Percentiles rank a stretch among this genome's conserved stretches.
Evolutionary conservation across 2,888 invertebrate species (phyloP).

Genomic region (Galeopsomyia nigrocyanea): DNA sequence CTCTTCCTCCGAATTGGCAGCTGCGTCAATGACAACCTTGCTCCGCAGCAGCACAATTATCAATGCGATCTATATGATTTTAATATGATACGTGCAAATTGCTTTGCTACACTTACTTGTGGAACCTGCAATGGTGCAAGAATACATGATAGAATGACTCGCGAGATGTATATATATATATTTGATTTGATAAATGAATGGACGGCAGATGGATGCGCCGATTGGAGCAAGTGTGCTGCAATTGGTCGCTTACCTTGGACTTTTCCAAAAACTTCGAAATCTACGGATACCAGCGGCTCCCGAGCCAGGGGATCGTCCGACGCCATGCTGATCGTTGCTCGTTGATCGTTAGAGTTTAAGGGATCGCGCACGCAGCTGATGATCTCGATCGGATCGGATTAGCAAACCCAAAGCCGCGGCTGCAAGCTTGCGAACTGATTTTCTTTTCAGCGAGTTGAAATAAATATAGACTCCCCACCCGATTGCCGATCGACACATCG

Average conservation of each 20-base stretch:
- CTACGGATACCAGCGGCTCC: conserved; percentile 81
- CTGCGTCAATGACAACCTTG: too few relatives aligned
- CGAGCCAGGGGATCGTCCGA: conserved; percentile 61
- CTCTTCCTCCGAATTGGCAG: too few relatives aligned
- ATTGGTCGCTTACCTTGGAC: conserved; percentile 81
- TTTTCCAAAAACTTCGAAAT: conserved; percentile 91
- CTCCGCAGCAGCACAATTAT: too few relatives aligned
- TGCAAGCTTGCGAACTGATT: conserved; percentile 61
- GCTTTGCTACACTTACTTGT: too few relatives aligned
- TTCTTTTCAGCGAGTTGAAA: conserved; percentile 56
- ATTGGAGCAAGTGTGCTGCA: too few relatives aligned
- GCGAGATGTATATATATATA: too few relatives aligned
- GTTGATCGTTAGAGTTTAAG: too few relatives aligned
- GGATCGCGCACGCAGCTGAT: not conserved
- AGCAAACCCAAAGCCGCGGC: not conserved
- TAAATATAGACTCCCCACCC: conserved; percentile 67
- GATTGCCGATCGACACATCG: conserved; percentile 60
- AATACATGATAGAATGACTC: not conserved
- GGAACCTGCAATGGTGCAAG: not conserved
- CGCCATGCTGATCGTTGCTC: conserved; percentile 53
- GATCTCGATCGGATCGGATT: not conserved
- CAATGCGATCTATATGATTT: too few relatives aligned
- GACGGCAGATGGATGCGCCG: too few relatives aligned
- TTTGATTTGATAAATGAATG: too few relatives aligned
- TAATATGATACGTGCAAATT: too few relatives aligned